phyloP scores from a whole-genome alignment of 2,113 vertebrate genomes.

The Hyla sarda region DNA sequence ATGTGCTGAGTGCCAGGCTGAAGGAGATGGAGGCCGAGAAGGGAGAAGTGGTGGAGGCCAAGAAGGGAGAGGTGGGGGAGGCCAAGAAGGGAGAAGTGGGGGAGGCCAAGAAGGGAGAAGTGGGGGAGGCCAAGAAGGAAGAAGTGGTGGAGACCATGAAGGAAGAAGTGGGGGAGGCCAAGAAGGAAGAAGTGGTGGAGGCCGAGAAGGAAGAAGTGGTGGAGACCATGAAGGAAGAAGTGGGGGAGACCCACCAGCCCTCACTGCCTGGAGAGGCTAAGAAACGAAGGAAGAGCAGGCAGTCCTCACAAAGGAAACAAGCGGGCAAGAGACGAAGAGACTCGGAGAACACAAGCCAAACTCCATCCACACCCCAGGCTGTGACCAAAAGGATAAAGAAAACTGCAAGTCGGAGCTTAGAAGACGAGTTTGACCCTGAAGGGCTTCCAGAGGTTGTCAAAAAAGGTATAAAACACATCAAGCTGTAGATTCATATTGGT shows the following conservation, averaged over 20 bases:
- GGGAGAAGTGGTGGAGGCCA: too few species aligned
- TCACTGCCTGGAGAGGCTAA: neutral
- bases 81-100: neutral
- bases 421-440: conserved; percentile 71
- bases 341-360: conserved; percentile 47
- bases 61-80: conserved; percentile 14
- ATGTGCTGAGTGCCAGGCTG: conserved; percentile 68
- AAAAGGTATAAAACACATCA: conserved; percentile 73
- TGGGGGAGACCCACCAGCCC: too few species aligned
- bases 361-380: conserved; percentile 68
- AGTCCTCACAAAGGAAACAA: conserved; percentile 64
- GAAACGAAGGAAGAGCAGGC: conserved; percentile 59
- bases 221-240: too few species aligned
- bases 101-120: neutral
- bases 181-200: too few species aligned
- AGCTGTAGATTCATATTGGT: too few species aligned
- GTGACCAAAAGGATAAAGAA: conserved; percentile 77
- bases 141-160: conserved; percentile 12
- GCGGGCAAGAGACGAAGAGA: conserved; percentile 75
- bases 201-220: too few species aligned
- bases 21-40: conserved; percentile 49
- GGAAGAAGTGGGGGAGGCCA: neutral
- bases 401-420: conserved; percentile 56
- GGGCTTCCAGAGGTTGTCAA: conserved; percentile 84
- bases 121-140: too few species aligned